Conservation (phyloP, 2,888 invertebrate species). For the Lasioglossum pauxillum region DNA sequence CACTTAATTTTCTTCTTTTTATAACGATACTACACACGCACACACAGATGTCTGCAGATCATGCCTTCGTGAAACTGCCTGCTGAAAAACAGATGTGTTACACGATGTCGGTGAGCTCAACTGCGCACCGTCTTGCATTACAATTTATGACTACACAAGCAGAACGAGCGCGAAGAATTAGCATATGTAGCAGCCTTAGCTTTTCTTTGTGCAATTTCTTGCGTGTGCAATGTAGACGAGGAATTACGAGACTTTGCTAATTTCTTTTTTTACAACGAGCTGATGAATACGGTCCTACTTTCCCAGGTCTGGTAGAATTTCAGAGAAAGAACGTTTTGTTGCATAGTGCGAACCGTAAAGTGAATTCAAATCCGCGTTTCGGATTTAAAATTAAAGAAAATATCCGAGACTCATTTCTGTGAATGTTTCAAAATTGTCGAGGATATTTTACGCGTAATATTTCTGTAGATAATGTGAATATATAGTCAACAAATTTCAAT, state of each 20-base stretch:
- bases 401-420: not conserved
- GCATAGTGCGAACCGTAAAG: not conserved
- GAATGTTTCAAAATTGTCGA: not conserved
- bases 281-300: not conserved
- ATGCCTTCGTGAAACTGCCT: not conserved
- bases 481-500: not conserved
- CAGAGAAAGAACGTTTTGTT: not conserved
- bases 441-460: not conserved
- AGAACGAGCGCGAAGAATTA: not conserved
- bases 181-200: not conserved
- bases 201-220: constrained; percentile 7
- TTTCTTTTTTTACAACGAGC: not conserved
- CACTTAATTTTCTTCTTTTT: not conserved
- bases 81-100: not conserved
- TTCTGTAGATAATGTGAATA: too few species aligned
- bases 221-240: not conserved
- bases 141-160: not conserved
- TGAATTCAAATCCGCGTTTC: not conserved
- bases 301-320: not conserved
- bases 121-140: not conserved
- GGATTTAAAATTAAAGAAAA: not conserved
- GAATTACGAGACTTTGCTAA: constrained; percentile 11
- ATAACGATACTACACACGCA: not conserved
- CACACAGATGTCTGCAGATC: not conserved
- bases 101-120: not conserved